phyloP scores from a whole-genome alignment of 2,797 vertebrate genomes.

The Cephalopachus bancanus region DNA sequence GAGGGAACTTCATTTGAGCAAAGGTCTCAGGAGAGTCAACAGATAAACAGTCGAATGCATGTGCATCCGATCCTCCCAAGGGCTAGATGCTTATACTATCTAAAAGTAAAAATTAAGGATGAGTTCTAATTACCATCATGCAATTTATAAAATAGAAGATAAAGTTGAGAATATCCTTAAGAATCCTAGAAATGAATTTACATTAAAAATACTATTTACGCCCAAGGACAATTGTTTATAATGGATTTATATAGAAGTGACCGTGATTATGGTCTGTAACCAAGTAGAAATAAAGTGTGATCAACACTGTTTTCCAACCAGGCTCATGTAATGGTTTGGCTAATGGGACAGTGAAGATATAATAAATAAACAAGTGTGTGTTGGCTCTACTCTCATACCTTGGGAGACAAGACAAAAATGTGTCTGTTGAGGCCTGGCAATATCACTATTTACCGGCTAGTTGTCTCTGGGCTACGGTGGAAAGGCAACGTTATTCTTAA shows the following conservation, averaged over 20 bases:
- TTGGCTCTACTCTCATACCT: background rate
- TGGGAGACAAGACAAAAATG: background rate
- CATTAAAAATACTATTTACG: constrained; percentile 32
- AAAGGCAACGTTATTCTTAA: background rate
- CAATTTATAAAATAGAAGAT: constrained; percentile 20
- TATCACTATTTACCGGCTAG: background rate
- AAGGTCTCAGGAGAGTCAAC: background rate
- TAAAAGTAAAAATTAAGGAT: constrained; percentile 41
- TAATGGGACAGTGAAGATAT: background rate
- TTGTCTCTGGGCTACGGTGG: background rate
- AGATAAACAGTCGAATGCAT: background rate
- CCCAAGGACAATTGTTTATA: constrained; percentile 1
- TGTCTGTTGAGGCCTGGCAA: background rate
- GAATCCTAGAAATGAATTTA: background rate
- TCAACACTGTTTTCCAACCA: background rate
- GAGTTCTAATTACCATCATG: background rate
- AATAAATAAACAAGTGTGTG: background rate
- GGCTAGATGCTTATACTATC: background rate
- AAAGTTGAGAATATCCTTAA: background rate
- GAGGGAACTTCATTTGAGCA: background rate
- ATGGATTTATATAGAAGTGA: background rate
- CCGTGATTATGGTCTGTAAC: background rate
- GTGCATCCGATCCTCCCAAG: background rate
- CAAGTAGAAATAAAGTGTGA: background rate
- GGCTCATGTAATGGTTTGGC: background rate